phyloP scores from a whole-genome alignment of 1,140 invertebrate species.

The Wiebesia pumilae region DNA sequence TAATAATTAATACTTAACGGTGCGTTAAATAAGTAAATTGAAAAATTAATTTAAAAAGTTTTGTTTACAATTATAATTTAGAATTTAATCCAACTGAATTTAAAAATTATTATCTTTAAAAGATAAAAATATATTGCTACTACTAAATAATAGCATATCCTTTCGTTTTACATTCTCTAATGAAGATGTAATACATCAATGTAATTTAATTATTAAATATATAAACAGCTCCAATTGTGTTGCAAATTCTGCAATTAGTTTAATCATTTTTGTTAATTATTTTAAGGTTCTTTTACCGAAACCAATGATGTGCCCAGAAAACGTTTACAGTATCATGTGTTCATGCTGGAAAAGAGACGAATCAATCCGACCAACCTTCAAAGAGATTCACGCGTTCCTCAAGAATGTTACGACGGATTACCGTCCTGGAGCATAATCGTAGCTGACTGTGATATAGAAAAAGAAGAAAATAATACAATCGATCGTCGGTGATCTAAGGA shows the following conservation, averaged over 20 bases:
- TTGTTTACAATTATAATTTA: too few species aligned
- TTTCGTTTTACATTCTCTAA: background rate
- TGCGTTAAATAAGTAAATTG: too few species aligned
- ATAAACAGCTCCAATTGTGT: background rate
- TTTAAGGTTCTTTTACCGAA: slow-evolving; percentile 79
- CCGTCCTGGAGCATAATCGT: slow-evolving; percentile 71
- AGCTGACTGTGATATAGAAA: slow-evolving; percentile 69
- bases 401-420: slow-evolving; percentile 77
- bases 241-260: too few species aligned
- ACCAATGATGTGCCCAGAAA: slow-evolving; percentile 83
- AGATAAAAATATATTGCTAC: background rate
- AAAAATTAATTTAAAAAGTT: too few species aligned
- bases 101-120: too few species aligned
- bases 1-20: too few species aligned
- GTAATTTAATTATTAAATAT: slow-evolving; percentile 25
- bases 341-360: slow-evolving; percentile 86
- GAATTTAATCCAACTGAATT: too few species aligned
- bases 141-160: too few species aligned
- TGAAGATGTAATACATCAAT: background rate
- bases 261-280: background rate
- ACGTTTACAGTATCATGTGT: slow-evolving; percentile 86
- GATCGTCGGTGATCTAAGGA: slow-evolving; percentile 41
- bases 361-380: slow-evolving; percentile 82
- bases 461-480: slow-evolving; percentile 10
- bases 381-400: slow-evolving; percentile 85